phyloP scores from a whole-genome alignment of 2,113 vertebrate genomes.

The Paratilapia polleni region DNA sequence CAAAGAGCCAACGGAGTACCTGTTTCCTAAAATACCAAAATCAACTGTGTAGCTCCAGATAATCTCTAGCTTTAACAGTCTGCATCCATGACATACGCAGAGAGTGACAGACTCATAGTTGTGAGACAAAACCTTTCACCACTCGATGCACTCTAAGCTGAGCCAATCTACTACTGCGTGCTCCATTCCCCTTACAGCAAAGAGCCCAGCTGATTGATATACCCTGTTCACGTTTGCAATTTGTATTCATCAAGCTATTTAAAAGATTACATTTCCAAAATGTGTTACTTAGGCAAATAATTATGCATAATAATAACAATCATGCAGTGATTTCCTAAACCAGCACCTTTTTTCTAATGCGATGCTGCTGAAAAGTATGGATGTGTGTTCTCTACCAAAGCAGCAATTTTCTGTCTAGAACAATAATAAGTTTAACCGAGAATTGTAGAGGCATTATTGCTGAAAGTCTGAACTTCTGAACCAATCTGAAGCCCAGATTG shows the following conservation, averaged over 20 bases:
- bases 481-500: background rate
- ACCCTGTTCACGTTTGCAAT: background rate
- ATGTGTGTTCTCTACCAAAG: conserved; percentile 6
- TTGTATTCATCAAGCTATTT: conserved; percentile 19
- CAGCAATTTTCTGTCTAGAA: background rate
- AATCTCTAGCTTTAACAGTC: conserved; percentile 24
- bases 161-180: conserved; percentile 14
- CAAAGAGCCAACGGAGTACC: background rate
- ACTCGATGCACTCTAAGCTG: conserved; percentile 17
- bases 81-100: background rate
- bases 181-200: background rate
- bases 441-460: conserved; percentile 1
- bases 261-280: conserved; percentile 8
- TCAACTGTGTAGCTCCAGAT: conserved; percentile 10
- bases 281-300: conserved; percentile 3
- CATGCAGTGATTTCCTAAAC: background rate
- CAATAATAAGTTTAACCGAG: conserved; percentile 7
- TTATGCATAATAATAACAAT: conserved; percentile 6
- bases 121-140: conserved; percentile 36
- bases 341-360: background rate
- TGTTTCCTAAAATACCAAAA: background rate
- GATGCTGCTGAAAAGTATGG: conserved; percentile 12
- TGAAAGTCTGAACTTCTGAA: background rate
- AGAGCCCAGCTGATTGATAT: background rate
- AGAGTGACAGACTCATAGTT: conserved; percentile 22